Base-by-base conservation (phyloP, 2,113 vertebrate species). In the Zeus faber region DNA sequence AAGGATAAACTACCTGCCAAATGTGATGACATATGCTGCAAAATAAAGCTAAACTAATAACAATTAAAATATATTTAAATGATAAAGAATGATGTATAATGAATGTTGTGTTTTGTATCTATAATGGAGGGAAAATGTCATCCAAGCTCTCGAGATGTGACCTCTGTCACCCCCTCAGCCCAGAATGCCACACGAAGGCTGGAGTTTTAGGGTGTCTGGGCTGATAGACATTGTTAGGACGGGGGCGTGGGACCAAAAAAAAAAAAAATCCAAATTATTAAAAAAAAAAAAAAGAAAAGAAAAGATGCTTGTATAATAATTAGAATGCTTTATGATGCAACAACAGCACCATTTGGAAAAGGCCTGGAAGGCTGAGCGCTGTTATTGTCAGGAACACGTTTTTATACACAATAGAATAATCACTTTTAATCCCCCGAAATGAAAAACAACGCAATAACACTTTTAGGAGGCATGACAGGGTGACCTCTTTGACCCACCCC, bases 401-500 rank as follows among this genome's bases (percentile, higher is more conserved):
- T 54, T 48, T 44, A 37, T 14, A 14, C 20, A 23, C 21, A 23
- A 24, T 14, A 24, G 8, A 13, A 16, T 41, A 60, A 54, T 54
- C 43, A 8, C n/a, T 43, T 39, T 25, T 5, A n/a, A 27, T 6
- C n/a, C 26, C 33, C 22, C 21, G 20, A 24, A 46, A 24, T 39
- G 62, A 0, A 7, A 46, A 9, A 60, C 44, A 61, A 51, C 50
- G 24, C 8, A n/a, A n/a, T n/a, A n/a, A n/a, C n/a, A n/a, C n/a
- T n/a, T n/a, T n/a, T n/a, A n/a, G n/a, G n/a, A n/a, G n/a, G 37
- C 37, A n/a, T n/a, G 59, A 43, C 11, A 6, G 49, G 18, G 17
- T 45, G 49, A 70, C 68, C 44, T 35, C 40, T 52, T 49, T 54
- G 22, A 72, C 64, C 49, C 20, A 10, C 10, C 58, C 57, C 40